Evolutionary conservation across 1,140 invertebrate genomes (phyloP).

Genomic region (Mamestra configurata): DNA sequence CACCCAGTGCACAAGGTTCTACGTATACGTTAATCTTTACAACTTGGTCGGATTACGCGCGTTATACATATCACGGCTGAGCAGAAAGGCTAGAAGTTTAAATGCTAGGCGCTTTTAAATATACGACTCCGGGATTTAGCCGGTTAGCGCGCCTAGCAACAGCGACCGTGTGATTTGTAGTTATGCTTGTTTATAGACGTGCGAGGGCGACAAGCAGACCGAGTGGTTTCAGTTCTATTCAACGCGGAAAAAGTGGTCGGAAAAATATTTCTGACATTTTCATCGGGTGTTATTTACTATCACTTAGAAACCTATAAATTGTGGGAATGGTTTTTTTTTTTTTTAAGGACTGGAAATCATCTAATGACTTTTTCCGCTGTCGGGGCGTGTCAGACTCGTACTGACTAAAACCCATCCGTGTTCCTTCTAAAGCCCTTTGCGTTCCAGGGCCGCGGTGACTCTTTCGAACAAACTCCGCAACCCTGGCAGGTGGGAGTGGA

Average conservation of each 20-base stretch:
- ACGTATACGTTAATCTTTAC: neutral
- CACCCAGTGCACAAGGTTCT: neutral
- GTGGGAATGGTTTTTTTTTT: too few relatives aligned
- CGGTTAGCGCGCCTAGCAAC: conserved; percentile 52
- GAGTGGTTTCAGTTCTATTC: conserved; percentile 52
- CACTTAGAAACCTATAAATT: conserved; percentile 15
- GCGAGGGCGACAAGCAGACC: conserved; percentile 66
- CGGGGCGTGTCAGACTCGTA: too few relatives aligned
- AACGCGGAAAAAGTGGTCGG: conserved; percentile 33
- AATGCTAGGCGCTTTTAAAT: neutral
- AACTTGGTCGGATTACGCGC: conserved; percentile 13
- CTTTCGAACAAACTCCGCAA: too few relatives aligned
- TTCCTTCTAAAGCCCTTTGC: too few relatives aligned
- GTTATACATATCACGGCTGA: conserved; percentile 31
- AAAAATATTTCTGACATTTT: conserved; percentile 53
- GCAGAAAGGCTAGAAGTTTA: conserved; percentile 5
- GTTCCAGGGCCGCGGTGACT: too few relatives aligned
- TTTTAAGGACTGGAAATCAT: too few relatives aligned
- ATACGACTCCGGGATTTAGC: conserved; percentile 33
- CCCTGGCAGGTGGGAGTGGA: too few relatives aligned
- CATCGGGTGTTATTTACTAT: neutral
- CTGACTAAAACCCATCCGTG: too few relatives aligned
- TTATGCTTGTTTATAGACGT: conserved; percentile 55
- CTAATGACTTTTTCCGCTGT: too few relatives aligned
- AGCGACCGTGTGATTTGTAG: conserved; percentile 31